Base-by-base conservation (phyloP, 2,797 vertebrate genomes). In the Brotula barbata region DNA sequence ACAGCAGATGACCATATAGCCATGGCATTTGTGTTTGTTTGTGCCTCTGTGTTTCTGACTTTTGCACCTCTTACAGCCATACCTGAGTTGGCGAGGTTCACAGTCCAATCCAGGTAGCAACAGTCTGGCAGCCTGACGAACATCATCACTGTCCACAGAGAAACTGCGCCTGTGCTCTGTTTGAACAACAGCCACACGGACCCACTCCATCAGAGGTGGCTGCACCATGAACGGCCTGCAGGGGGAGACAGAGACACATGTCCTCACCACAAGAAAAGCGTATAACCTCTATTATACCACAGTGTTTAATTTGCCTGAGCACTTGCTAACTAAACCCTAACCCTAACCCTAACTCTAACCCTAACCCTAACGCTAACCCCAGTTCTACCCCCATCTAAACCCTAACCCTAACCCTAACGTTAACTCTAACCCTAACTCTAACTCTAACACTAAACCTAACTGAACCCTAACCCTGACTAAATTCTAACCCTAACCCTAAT, bases 181-280 rank as follows among this genome's bases (percentile, higher is more conserved):
- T 72, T 92, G 91, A 1, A 91, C 92, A 19, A 93, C 85, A 0
- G 89, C 90, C 65, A 93, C 92, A 22, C 92, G 86, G 81, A 93
- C 92, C 92, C 92, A 93, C 85, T 93, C 92, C 89, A 92, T 93
- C 78, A 93, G 81, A 0, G 92, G 92, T 1, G 92, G 92, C 76
- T 92, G 82, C 2, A 92, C 89, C 69, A 92, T 70, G 74, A 92
- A 93, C 0, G 92, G 91, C 87, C 92, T 93, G 83, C 33, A 58
- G 64, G 62, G 59, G 59, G 88, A 83, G 85, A 86, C 62, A 82
- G 58, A 78, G 36, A 41, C 62, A 73, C 63, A 61, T 19, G 51
- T 40, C 57, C 33, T 25, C 2, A 22, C 6, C 47, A 44, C 31
- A 44, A 28, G 2, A 13, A 46, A 41, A 16, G 14, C 20, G 16